Conservation (phyloP, 1,140 invertebrate species). For the Trachelipus rathkii region DNA sequence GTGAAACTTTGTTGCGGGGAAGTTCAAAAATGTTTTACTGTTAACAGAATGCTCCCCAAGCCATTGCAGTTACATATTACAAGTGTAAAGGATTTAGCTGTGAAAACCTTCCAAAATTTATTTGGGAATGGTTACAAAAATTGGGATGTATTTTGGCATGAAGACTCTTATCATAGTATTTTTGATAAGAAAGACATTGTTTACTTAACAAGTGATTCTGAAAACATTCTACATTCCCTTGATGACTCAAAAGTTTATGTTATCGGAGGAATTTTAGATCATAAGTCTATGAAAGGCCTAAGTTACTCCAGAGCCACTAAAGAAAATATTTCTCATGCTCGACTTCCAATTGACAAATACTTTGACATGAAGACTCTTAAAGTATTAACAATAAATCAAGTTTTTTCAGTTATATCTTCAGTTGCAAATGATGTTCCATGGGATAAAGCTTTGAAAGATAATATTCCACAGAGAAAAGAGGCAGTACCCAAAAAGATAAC, state of each 20-base stretch:
- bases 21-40: conserved; percentile 84
- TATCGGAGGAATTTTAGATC: conserved; percentile 95
- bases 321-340: conserved; percentile 73
- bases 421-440: conserved; percentile 74
- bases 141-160: conserved; percentile 82
- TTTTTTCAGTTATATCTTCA: conserved; percentile 84
- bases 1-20: conserved; percentile 88
- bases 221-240: conserved; percentile 74
- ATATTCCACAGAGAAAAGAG: conserved; percentile 71
- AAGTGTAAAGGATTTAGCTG: conserved; percentile 68
- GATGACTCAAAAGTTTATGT: conserved; percentile 79
- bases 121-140: conserved; percentile 71
- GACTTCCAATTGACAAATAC: conserved; percentile 83
- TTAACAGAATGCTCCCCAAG: conserved; percentile 74
- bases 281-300: conserved; percentile 89
- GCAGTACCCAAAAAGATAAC: conserved; percentile 53
- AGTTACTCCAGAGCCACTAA: conserved; percentile 75
- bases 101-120: conserved; percentile 61
- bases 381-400: conserved; percentile 94
- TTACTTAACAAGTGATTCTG: conserved; percentile 92
- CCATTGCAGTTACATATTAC: conserved; percentile 86
- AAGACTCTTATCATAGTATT: conserved; percentile 62
- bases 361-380: conserved; percentile 88
- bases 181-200: conserved; percentile 74
- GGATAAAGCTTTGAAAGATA: conserved; percentile 76